Base-by-base conservation (phyloP, 30 jellyfish, hydroid and myxozoan genomes). In the Cassiopea xamachana region DNA sequence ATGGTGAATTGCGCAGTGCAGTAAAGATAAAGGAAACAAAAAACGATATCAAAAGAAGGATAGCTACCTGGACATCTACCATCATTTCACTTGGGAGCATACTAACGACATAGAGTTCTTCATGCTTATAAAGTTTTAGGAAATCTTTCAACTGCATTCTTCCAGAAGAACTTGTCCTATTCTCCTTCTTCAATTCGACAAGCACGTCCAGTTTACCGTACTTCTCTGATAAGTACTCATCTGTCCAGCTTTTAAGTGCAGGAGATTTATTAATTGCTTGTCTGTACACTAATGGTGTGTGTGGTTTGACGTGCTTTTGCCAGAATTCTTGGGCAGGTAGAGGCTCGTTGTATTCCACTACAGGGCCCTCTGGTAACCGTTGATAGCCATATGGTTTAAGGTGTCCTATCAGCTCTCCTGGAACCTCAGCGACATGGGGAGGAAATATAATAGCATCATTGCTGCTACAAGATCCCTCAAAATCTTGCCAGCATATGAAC, bases 201-300 rank as follows among this genome's bases (percentile, higher is more conserved):
- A 94, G 87, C 27, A 94, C 97, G 87, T 94, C 98, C 47, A 94
- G 85, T 49, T 94, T 96, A 16, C 98, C 98, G 85, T 77, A 94
- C 45, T 77, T 75, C 47, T 89, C 80, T 9, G 90, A 7, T 85
- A 94, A 89, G 86, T 94, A 94, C 68, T 89, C 97, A 60, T 94
- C 98, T 5, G 93, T 85, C 98, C 98, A 94, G 45, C 16, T 45
- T 50, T 94, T 85, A 60, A 94, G 3, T 0, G 98, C 98, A 6
- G 98, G 98, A 1, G 98, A 94, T 46, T 90, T 77, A 50, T 72
- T 81, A 8, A 94, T 90, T 0, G 91, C 93, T 55, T 87, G 92
- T 13, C 98, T 61, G 78, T 77, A 89, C 1, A 94, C 98, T 48
- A 94, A 90, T 3, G 98, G 98, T 1, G 48, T 85, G 81, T 86